A percentile compares a stretch with the other conserved stretches of the same genome.
Conservation (phyloP, 2,888 invertebrate genomes). For the Drosophila colorata region DNA sequence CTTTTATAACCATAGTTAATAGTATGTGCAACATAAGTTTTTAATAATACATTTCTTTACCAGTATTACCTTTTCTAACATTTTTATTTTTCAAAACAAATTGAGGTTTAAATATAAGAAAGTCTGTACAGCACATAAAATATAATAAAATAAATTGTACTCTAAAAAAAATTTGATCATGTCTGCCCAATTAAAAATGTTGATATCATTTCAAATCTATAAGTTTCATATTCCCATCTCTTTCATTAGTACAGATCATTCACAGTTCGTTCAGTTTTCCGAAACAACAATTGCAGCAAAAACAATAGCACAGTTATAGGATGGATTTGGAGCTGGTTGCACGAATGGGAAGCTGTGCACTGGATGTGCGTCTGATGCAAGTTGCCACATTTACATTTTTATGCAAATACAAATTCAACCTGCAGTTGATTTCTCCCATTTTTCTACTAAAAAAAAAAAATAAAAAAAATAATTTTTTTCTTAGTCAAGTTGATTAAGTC, state of each 20-base stretch:
- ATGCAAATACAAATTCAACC: constrained; percentile 48
- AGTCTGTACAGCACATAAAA: too few relatives aligned
- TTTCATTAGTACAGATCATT: not conserved
- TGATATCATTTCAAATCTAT: too few relatives aligned
- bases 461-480: constrained; percentile 10
- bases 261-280: not conserved
- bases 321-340: constrained; percentile 12
- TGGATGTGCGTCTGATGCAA: constrained; percentile 47
- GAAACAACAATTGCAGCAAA: not conserved
- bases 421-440: constrained; percentile 46
- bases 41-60: too few relatives aligned
- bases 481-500: constrained; percentile 73
- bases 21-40: too few relatives aligned
- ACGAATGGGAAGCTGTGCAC: not conserved
- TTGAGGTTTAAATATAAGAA: too few relatives aligned
- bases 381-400: constrained; percentile 68
- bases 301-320: constrained; percentile 40
- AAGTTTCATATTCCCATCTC: too few relatives aligned
- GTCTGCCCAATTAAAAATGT: too few relatives aligned
- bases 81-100: too few relatives aligned
- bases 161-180: not conserved
- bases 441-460: constrained; percentile 29
- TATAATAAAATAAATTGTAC: not conserved
- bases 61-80: too few relatives aligned
- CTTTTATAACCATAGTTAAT: too few relatives aligned